Conservation (phyloP, 2,888 invertebrate genomes). For the Pristionchus arcanus region DNA sequence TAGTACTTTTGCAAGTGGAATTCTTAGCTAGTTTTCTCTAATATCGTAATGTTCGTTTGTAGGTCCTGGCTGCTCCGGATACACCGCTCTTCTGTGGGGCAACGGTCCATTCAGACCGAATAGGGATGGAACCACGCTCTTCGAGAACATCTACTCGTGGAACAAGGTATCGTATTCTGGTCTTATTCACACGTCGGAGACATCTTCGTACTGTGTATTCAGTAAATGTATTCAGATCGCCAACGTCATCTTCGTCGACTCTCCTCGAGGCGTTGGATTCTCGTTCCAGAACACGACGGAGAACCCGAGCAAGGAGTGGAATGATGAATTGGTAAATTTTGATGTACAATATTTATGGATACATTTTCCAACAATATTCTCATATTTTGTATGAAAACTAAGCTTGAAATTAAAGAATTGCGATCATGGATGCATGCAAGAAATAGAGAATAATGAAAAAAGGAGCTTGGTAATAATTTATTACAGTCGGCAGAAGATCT, state of each 20-base stretch:
- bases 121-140: conserved; percentile 76
- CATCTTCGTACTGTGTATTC: neutral
- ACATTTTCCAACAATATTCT: neutral
- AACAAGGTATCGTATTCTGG: conserved; percentile 72
- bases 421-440: too few species aligned
- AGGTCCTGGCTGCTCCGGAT: conserved; percentile 72
- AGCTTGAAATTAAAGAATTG: too few species aligned
- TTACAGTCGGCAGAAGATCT: conserved; percentile 80
- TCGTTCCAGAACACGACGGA: conserved; percentile 76
- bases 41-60: too few species aligned
- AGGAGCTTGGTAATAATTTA: neutral
- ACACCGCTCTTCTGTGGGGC: conserved; percentile 65
- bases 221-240: conserved; percentile 77
- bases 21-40: too few species aligned
- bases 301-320: conserved; percentile 64
- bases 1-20: too few species aligned
- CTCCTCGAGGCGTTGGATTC: conserved; percentile 82
- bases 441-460: neutral
- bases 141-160: conserved; percentile 78
- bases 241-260: conserved; percentile 82
- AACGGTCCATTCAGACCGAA: conserved; percentile 72
- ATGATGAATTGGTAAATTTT: conserved; percentile 63
- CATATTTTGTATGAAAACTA: too few species aligned
- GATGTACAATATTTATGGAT: neutral
- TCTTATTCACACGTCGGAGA: too few species aligned